These are phyloP conservation scores for Mesodorylaimus sp. DNA, from an alignment of 2,888 invertebrate genomes.

Conservation along the genomic window DNA sequence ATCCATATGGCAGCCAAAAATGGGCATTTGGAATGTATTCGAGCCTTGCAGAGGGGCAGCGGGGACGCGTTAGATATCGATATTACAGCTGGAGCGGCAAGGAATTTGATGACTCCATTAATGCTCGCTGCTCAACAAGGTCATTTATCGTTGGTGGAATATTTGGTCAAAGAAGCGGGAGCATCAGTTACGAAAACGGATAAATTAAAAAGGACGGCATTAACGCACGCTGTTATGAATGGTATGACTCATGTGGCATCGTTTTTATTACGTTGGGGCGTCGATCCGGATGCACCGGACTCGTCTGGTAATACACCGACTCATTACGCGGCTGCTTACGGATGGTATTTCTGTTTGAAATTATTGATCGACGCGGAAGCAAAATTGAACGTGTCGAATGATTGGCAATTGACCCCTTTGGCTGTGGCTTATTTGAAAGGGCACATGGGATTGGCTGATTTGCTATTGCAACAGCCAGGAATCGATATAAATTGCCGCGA, in stretches of 20 bases:
- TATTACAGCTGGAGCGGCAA: no score
- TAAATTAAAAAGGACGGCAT: constrained; percentile 36
- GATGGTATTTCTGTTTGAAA: constrained; percentile 38
- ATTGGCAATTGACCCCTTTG: constrained; percentile 35
- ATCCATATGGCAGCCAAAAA: constrained; percentile 33
- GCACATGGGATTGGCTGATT: constrained; percentile 34
- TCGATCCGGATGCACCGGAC: constrained; percentile 35
- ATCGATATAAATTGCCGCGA: constrained; percentile 34
- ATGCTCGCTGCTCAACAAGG: constrained; percentile 36
- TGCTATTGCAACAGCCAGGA: constrained; percentile 32
- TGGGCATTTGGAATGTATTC: constrained; percentile 29
- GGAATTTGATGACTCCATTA: constrained; percentile 34
- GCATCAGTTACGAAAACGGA: constrained; percentile 28
- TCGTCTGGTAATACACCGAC: constrained; percentile 30
- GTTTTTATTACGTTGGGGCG: constrained; percentile 35
- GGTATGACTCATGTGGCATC: constrained; percentile 37
- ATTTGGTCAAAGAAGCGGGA: constrained; percentile 32
- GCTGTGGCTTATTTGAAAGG: constrained; percentile 38
- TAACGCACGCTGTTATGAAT: constrained; percentile 39
- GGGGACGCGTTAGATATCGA: not conserved
- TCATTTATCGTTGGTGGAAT: constrained; percentile 32
- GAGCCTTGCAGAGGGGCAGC: not conserved
- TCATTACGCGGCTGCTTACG: constrained; percentile 32
- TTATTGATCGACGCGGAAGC: constrained; percentile 32
- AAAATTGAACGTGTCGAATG: constrained; percentile 17